Conservation (phyloP, 1,140 invertebrate genomes). For the Lepidurus couesii region DNA sequence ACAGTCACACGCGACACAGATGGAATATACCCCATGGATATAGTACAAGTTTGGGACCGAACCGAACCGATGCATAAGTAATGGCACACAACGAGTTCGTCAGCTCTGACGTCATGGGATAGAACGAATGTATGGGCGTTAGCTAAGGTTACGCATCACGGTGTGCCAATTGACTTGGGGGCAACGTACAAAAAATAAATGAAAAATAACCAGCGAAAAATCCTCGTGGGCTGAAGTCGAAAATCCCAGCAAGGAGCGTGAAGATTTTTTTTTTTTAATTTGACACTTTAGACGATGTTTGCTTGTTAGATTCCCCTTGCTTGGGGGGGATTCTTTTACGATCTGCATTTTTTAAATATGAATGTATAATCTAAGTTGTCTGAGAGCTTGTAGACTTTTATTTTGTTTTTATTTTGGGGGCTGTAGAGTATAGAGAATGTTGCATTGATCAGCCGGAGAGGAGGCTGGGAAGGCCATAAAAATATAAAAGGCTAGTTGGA, state of each 20-base stretch:
- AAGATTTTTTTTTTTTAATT: not conserved
- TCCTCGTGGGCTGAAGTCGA: not conserved
- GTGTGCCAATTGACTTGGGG: not conserved
- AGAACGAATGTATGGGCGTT: not conserved
- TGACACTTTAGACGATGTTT: not conserved
- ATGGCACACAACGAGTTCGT: not conserved
- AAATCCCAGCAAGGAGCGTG: not conserved
- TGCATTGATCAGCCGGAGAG: not conserved
- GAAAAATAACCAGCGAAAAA: not conserved
- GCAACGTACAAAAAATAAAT: not conserved
- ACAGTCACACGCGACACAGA: not conserved
- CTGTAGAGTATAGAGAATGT: too few relatives aligned
- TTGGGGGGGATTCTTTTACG: not conserved
- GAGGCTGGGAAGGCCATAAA: not conserved
- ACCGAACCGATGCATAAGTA: not conserved
- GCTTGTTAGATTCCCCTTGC: too few relatives aligned
- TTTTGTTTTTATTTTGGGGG: not conserved
- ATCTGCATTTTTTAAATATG: not conserved
- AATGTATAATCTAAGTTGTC: not conserved
- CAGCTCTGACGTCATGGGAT: not conserved
- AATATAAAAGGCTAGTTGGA: not conserved
- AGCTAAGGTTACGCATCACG: not conserved
- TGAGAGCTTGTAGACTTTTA: not conserved
- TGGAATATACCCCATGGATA: not conserved
- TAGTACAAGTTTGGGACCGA: not conserved